Percentiles rank a stretch among this genome's conserved stretches.
These are phyloP conservation scores for Amphiprion clarkii DNA, from an alignment of 2,797 vertebrate genomes.

Conservation along the genomic window DNA sequence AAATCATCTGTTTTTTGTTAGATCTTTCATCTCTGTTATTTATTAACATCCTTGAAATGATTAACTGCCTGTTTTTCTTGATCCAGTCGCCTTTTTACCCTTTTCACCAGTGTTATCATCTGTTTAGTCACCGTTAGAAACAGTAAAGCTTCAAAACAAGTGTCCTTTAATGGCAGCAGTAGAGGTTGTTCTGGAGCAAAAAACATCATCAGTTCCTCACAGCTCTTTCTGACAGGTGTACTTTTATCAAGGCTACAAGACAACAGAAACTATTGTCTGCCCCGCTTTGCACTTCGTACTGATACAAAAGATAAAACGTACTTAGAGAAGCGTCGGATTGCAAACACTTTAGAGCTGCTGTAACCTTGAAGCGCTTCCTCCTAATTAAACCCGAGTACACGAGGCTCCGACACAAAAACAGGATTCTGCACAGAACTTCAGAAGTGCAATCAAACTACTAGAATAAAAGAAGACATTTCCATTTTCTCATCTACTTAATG, in stretches of 20 bases:
- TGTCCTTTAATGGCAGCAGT: neutral
- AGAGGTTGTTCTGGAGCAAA: neutral
- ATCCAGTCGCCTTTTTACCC: neutral
- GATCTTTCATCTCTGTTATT: neutral
- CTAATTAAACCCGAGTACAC: slow-evolving; percentile 71
- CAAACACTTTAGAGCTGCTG: slow-evolving; percentile 40
- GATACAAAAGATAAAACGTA: slow-evolving; percentile 23
- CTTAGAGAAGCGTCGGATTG: slow-evolving; percentile 53
- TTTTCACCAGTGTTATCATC: too few relatives aligned
- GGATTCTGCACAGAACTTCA: slow-evolving; percentile 37
- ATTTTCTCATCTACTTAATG: slow-evolving; percentile 75
- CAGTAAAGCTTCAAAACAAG: neutral
- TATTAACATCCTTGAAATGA: neutral
- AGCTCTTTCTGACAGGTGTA: neutral
- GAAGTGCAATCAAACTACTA: slow-evolving; percentile 58
- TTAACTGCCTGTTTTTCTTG: neutral
- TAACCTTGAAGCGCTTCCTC: slow-evolving; percentile 65
- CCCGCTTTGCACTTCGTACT: slow-evolving; percentile 27
- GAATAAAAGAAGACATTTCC: slow-evolving; percentile 65
- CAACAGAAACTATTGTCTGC: slow-evolving; percentile 32
- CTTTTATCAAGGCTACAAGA: slow-evolving; percentile 44
- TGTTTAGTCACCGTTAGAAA: slow-evolving; percentile 5
- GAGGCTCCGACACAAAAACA: slow-evolving; percentile 52
- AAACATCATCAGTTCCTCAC: neutral
- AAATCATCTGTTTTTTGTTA: neutral